Conservation (phyloP, 2,797 vertebrate genomes). For the Alauda arvensis region DNA sequence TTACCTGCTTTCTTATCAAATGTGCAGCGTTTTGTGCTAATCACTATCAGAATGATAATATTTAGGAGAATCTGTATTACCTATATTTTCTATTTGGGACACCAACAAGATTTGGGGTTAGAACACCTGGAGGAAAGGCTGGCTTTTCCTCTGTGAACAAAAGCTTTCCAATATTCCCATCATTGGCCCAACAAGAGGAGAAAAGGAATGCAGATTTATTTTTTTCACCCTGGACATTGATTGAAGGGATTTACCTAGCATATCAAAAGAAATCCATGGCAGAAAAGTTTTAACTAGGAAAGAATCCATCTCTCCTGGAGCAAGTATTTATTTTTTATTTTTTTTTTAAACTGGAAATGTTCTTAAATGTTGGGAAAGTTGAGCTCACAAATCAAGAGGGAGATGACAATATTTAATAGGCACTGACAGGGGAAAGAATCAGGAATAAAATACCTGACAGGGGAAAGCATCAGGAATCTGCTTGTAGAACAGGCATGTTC, state of each 20-base stretch:
- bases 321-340: not conserved
- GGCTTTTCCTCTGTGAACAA: not conserved
- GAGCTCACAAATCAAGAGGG: not conserved
- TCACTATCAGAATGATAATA: not conserved
- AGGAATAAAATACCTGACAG: not conserved
- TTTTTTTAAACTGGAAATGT: not conserved
- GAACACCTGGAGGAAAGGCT: not conserved
- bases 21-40: not conserved
- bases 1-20: not conserved
- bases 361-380: not conserved
- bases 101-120: not conserved
- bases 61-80: not conserved
- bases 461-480: not conserved
- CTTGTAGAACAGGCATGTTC: not conserved
- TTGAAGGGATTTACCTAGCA: not conserved
- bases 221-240: rapidly evolving
- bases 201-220: not conserved
- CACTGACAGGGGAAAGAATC: not conserved
- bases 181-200: not conserved
- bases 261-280: not conserved
- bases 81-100: not conserved
- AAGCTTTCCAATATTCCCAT: not conserved
- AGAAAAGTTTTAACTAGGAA: not conserved
- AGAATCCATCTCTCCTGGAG: not conserved
- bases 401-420: not conserved